phyloP scores from a whole-genome alignment of 2,888 invertebrate species.

The Aleiodes leptofemur region DNA sequence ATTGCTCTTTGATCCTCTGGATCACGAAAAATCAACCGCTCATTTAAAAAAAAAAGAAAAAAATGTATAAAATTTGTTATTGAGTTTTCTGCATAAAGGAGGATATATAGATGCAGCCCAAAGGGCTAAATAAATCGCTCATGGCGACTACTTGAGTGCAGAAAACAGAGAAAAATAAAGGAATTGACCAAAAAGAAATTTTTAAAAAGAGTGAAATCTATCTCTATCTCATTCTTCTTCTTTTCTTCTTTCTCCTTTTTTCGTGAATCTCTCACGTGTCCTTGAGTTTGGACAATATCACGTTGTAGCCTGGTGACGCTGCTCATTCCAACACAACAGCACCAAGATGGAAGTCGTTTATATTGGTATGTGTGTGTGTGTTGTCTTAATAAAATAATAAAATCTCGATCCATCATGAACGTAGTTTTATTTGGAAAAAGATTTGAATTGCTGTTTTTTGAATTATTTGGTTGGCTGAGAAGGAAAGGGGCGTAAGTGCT shows the following conservation, averaged over 20 bases:
- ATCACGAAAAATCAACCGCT: neutral
- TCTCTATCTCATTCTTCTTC: neutral
- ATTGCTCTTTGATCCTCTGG: slow-evolving; percentile 21
- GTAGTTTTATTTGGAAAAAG: neutral
- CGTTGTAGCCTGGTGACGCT: slow-evolving; percentile 57
- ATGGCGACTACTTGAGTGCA: neutral
- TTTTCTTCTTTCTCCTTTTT: too few relatives aligned
- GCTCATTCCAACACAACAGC: slow-evolving; percentile 49
- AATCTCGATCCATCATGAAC: slow-evolving; percentile 1
- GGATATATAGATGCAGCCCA: neutral
- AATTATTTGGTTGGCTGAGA: too few relatives aligned
- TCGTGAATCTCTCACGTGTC: slow-evolving; percentile 50
- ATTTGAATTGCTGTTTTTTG: neutral
- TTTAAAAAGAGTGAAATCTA: neutral
- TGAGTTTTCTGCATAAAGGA: too few relatives aligned
- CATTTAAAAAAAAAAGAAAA: neutral
- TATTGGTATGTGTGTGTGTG: slow-evolving; percentile 66
- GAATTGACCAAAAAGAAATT: neutral
- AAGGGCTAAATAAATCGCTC: neutral
- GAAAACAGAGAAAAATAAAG: neutral
- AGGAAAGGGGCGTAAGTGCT: too few relatives aligned
- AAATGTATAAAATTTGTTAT: too few relatives aligned
- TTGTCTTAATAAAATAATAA: neutral
- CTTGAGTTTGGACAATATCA: slow-evolving; percentile 57
- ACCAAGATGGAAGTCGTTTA: slow-evolving; percentile 74